Evolutionary conservation across 2,797 vertebrate species (phyloP).

Genomic region (Arnoldichthys spilopterus): DNA sequence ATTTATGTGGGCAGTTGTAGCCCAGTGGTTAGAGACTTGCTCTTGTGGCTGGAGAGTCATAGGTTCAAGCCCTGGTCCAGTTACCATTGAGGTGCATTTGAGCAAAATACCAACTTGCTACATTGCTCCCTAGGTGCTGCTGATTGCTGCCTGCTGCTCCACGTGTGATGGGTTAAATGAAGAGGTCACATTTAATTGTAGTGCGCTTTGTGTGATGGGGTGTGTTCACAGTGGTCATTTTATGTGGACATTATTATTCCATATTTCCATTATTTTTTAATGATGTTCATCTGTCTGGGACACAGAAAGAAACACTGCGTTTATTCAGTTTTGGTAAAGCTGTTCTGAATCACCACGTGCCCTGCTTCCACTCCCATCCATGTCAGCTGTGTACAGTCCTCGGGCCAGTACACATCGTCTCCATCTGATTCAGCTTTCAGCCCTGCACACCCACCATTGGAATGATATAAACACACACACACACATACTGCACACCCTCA

Average conservation of each 20-base stretch:
- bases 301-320: not conserved
- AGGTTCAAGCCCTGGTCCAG: too few relatives aligned
- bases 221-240: too few relatives aligned
- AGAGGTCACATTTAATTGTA: too few relatives aligned
- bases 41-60: too few relatives aligned
- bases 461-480: conserved; percentile 18
- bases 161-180: too few relatives aligned
- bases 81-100: too few relatives aligned
- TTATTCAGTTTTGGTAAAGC: conserved; percentile 33
- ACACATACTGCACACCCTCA: conserved; percentile 14
- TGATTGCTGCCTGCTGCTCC: too few relatives aligned
- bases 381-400: conserved; percentile 16
- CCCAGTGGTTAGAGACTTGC: too few relatives aligned
- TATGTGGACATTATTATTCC: too few relatives aligned
- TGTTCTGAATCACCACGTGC: conserved; percentile 31
- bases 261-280: not conserved
- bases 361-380: conserved; percentile 25
- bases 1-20: not conserved
- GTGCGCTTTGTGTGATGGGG: too few relatives aligned
- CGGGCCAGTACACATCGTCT: conserved; percentile 14
- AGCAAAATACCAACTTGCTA: too few relatives aligned
- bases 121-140: too few relatives aligned
- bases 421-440: conserved; percentile 22
- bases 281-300: conserved; percentile 24
- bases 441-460: conserved; percentile 24